Percentiles rank a stretch among this genome's conserved stretches.
phyloP scores from a whole-genome alignment of 2,797 vertebrate species.

The Neopelma chrysocephalum region DNA sequence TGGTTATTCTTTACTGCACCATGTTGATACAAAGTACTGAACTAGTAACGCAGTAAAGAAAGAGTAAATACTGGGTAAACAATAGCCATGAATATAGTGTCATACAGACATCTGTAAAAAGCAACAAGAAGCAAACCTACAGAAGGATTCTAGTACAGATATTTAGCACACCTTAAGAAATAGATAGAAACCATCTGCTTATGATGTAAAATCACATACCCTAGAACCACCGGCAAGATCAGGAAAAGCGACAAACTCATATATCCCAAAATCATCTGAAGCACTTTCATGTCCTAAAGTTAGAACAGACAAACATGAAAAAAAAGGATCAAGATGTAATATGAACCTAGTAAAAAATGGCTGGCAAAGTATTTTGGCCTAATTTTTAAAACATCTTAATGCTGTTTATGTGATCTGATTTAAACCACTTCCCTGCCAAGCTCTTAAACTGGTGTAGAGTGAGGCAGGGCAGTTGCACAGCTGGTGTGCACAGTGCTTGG shows the following conservation, averaged over 20 bases:
- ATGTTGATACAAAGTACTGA: background rate
- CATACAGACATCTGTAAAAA: background rate
- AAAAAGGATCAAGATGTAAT: background rate
- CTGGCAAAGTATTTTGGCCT: background rate
- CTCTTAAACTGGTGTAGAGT: background rate
- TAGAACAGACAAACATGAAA: background rate
- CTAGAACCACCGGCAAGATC: constrained; percentile 82
- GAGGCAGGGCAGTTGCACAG: background rate
- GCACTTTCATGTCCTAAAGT: constrained; percentile 92
- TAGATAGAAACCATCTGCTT: background rate
- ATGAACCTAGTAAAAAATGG: background rate
- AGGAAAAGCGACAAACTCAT: constrained; percentile 93
- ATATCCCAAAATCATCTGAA: constrained; percentile 94
- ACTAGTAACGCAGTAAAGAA: background rate
- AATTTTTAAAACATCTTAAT: background rate
- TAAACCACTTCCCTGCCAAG: background rate
- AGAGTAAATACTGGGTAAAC: background rate
- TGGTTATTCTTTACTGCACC: background rate
- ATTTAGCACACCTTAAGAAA: background rate
- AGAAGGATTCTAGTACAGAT: background rate
- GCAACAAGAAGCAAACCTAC: background rate
- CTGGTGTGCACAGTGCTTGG: background rate
- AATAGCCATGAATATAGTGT: background rate
- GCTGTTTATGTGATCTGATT: background rate
- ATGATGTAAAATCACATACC: constrained; percentile 76